Evolutionary conservation across 2,113 vertebrate genomes (phyloP), one percentile per base, ranked within the genome.

Genomic region (Onychostruthus taczanowskii): DNA sequence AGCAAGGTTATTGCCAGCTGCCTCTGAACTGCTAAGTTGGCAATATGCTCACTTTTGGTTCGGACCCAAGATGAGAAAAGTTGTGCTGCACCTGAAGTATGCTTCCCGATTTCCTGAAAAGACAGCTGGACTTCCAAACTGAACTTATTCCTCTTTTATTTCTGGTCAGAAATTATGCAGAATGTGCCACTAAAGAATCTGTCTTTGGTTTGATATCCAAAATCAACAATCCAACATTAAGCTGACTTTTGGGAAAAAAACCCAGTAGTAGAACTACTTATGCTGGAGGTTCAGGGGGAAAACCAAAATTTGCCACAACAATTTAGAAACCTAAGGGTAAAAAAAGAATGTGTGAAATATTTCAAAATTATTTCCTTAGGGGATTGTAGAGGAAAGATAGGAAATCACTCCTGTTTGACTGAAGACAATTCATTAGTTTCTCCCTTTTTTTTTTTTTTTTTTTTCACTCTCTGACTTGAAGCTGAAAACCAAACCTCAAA

Each of bases 1-100:
- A 0, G 0, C 26, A 81, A 93, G 21, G 63, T 88, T 88, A 74
- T 70, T 93, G 72, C 67, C 79, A 93, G 33, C 81, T 89, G 66
- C 44, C 43, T 89, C 47, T 64, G 70, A 75, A 56, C 59, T 94
- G 55, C 12, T 61, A 84, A 70, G 4, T 4, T 84, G 63, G 46
- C 82, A 80, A 11, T 33, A n/a, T 55, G 14, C 6, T 86, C 18
- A 27, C 30, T 90, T 85, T 87, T 64, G 39, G 5, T 82, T 89
- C 90, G 75, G 35, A 62, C 16, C 50, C 37, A 83, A 77, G 23
- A 76, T 89, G 70, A 50, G 63, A 73, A 88, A 92, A 90, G 67
- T 12, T 11, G 1, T 77, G 16, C 31, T 70, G 46, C 26, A 67
- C 33, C 8, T 11, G 30, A 93, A 85, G 31, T 7, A 70, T 2